Evolutionary conservation across 2,888 invertebrate genomes (phyloP).

Genomic region (Aethes cnicana): DNA sequence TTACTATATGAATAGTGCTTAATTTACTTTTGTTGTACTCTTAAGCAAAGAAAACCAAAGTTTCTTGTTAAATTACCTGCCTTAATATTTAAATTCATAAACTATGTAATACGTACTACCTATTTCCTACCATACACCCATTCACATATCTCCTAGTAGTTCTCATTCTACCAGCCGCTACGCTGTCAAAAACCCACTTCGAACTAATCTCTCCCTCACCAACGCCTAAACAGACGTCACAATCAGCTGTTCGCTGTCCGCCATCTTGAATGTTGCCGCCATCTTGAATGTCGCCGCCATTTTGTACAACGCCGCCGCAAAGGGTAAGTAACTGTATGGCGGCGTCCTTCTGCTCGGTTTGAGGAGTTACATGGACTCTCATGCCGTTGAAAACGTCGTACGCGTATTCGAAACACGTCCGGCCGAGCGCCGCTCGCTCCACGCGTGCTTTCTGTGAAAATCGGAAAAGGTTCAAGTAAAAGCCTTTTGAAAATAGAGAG

Average conservation of each 20-base stretch:
- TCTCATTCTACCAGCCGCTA: slow-evolving; percentile 59
- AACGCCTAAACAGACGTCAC: slow-evolving; percentile 54
- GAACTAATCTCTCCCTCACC: slow-evolving; percentile 51
- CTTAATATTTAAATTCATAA: not conserved
- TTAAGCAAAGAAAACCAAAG: too few species aligned
- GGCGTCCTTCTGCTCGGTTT: slow-evolving; percentile 53
- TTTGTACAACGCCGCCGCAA: slow-evolving; percentile 55
- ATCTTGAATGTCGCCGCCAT: slow-evolving; percentile 33
- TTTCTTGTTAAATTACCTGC: not conserved
- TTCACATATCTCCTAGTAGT: slow-evolving; percentile 57
- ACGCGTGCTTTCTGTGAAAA: slow-evolving; percentile 66
- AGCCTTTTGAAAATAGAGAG: too few species aligned
- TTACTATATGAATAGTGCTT: too few species aligned
- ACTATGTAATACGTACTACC: not conserved
- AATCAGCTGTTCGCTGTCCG: slow-evolving; percentile 31
- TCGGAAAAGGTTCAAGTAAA: too few species aligned
- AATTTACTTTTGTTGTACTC: too few species aligned
- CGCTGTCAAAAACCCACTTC: slow-evolving; percentile 73
- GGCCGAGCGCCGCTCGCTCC: slow-evolving; percentile 58
- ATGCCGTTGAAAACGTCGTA: slow-evolving; percentile 67
- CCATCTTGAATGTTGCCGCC: slow-evolving; percentile 34
- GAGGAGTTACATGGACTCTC: slow-evolving; percentile 46
- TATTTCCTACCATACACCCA: slow-evolving; percentile 26
- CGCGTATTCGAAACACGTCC: slow-evolving; percentile 55
- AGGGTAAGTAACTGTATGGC: slow-evolving; percentile 51